Percentiles rank a stretch among this genome's conserved stretches.
Conservation (phyloP, 1,140 invertebrate genomes). For the Acromyrmex charruanus region DNA sequence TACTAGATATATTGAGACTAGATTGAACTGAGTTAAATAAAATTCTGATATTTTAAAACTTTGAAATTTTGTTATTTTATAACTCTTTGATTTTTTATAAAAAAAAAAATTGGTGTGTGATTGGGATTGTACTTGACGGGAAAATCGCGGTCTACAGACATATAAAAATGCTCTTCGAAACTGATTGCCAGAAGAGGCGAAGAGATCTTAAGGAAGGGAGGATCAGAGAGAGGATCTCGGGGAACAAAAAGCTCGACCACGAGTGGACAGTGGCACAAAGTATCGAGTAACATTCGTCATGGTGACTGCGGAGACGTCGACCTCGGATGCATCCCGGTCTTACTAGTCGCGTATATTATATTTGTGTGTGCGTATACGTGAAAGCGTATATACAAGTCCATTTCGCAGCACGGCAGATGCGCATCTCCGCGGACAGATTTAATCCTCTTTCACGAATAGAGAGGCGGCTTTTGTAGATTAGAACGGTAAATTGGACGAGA, state of each 20-base stretch:
- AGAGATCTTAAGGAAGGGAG: conserved; percentile 8
- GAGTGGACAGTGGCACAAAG: conserved; percentile 43
- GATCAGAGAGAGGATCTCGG: conserved; percentile 22
- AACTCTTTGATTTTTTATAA: no score
- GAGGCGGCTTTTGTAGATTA: conserved; percentile 33
- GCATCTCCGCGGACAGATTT: conserved; percentile 15
- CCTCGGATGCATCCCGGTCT: conserved; percentile 70
- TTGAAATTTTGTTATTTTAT: background rate
- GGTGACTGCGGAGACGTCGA: conserved; percentile 81
- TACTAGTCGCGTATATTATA: conserved; percentile 23
- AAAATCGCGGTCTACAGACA: background rate
- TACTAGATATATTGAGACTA: background rate
- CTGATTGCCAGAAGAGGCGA: conserved; percentile 10
- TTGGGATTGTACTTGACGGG: background rate
- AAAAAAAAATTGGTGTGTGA: background rate
- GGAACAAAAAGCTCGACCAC: conserved; percentile 33
- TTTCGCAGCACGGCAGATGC: conserved; percentile 33
- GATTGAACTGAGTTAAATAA: background rate
- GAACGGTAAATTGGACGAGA: conserved; percentile 8
- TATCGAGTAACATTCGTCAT: conserved; percentile 81
- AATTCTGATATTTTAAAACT: background rate
- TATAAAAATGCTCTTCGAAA: background rate
- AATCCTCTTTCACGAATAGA: conserved; percentile 7
- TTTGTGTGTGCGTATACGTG: background rate
- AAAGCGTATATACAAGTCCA: background rate